Conservation (phyloP, 2,797 vertebrate species). For the Garrulus glandarius region DNA sequence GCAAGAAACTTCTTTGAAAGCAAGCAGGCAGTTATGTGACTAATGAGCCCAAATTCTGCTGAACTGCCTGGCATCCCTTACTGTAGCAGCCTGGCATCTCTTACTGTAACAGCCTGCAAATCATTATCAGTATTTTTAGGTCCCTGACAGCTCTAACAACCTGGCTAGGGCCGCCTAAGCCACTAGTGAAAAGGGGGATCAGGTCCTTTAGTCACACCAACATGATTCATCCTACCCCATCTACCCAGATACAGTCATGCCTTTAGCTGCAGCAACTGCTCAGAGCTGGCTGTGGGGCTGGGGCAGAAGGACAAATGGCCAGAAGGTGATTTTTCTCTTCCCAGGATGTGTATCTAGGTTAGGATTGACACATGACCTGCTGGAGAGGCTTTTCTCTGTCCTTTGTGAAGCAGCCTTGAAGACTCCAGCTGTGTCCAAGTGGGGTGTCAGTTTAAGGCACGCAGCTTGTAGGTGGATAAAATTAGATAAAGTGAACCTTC, state of each 20-base stretch:
- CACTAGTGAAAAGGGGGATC: background rate
- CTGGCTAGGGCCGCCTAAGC: background rate
- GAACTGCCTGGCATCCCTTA: background rate
- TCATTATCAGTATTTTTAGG: background rate
- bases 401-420: background rate
- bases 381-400: background rate
- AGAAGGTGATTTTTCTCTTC: background rate
- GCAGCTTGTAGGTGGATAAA: background rate
- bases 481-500: background rate
- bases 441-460: background rate
- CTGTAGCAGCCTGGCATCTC: background rate
- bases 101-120: background rate
- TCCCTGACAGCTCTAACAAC: background rate
- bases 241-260: background rate
- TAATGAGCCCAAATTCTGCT: background rate
- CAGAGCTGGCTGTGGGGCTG: background rate
- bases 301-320: background rate
- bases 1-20: background rate
- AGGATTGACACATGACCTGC: background rate
- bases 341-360: background rate
- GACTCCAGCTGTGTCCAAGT: background rate
- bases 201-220: background rate
- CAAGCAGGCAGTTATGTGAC: background rate
- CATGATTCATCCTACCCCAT: background rate
- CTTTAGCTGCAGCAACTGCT: background rate